A percentile compares a stretch with the other conserved stretches of the same genome.
Evolutionary conservation across 2,113 vertebrate genomes (phyloP).

Genomic region (Centrocercus urophasianus): DNA sequence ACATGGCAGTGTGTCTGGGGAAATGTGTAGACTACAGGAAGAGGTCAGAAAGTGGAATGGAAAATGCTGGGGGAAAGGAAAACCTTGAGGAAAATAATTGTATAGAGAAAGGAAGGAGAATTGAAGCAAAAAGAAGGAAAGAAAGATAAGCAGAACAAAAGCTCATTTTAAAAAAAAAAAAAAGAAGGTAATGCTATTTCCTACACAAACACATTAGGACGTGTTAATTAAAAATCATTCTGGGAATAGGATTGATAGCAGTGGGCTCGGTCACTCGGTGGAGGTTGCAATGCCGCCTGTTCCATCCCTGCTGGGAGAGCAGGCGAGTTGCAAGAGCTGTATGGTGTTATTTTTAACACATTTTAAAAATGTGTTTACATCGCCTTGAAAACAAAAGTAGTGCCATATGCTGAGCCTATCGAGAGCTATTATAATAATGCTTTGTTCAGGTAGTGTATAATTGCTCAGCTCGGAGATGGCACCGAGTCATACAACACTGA

Average conservation of each 20-base stretch:
- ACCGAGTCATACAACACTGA: constrained; percentile 68
- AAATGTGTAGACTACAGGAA: background rate
- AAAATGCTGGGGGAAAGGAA: background rate
- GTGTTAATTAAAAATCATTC: background rate
- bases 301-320: background rate
- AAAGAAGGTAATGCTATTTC: background rate
- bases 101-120: background rate
- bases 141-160: background rate
- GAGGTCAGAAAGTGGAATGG: background rate
- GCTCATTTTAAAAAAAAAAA: background rate
- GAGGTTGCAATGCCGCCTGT: background rate
- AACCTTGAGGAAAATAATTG: background rate
- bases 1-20: background rate
- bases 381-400: constrained; percentile 64
- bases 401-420: constrained; percentile 60
- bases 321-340: background rate
- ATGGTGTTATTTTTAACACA: constrained; percentile 40
- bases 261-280: background rate
- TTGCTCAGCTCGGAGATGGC: constrained; percentile 59
- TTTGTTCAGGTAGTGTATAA: constrained; percentile 62
- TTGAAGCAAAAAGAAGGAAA: background rate
- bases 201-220: background rate
- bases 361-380: constrained; percentile 28
- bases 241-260: background rate
- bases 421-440: constrained; percentile 63